Evolutionary conservation across 2,113 vertebrate species (phyloP).

Genomic region (Romanogobio albipinnatus): DNA sequence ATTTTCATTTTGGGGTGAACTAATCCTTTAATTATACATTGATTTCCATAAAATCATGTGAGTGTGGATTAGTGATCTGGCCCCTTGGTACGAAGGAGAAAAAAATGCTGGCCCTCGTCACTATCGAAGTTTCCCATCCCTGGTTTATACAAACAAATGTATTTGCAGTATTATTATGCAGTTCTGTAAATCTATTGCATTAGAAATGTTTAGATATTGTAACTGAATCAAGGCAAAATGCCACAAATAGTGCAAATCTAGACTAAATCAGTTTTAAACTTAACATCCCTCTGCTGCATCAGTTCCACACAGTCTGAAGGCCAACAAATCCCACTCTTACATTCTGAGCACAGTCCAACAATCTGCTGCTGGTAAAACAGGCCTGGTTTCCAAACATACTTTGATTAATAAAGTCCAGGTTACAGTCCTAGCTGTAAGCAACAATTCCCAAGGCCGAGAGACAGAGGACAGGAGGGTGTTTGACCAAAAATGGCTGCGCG

Average conservation of each 20-base stretch:
- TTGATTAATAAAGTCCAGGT: slow-evolving; percentile 65
- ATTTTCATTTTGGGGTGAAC: no score
- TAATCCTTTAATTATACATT: no score
- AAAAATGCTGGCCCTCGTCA: no score
- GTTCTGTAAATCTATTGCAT: neutral
- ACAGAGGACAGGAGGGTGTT: slow-evolving; percentile 54
- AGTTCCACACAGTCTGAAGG: neutral
- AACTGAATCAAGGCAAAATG: no score
- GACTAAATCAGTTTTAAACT: neutral
- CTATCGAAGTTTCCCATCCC: no score
- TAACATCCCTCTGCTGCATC: neutral
- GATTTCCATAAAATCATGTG: no score
- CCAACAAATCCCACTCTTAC: neutral
- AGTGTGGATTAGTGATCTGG: no score
- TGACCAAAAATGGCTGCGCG: slow-evolving; percentile 74
- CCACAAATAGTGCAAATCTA: no score
- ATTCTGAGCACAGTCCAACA: neutral
- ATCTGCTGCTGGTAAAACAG: slow-evolving; percentile 2
- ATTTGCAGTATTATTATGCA: neutral
- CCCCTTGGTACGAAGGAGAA: no score
- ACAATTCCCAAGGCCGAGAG: slow-evolving; percentile 12
- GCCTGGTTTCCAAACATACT: slow-evolving; percentile 8
- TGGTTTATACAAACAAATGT: no score
- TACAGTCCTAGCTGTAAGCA: slow-evolving; percentile 40
- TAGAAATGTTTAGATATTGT: no score